A percentile compares a stretch with the other conserved stretches of the same genome.
Evolutionary conservation across 2,113 vertebrate species (phyloP).

Genomic region (Gobio gobio): DNA sequence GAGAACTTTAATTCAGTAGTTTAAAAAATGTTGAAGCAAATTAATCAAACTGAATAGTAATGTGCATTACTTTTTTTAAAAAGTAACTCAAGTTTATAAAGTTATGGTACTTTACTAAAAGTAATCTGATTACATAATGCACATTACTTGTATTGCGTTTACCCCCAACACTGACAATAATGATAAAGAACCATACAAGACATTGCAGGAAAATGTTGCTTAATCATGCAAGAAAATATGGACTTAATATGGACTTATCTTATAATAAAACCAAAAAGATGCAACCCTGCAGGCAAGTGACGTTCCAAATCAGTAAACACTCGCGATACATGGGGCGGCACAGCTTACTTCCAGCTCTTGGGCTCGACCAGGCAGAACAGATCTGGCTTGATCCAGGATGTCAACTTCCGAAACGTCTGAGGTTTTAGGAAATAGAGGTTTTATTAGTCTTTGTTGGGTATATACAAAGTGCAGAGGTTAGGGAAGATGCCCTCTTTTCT

Average conservation of each 20-base stretch:
- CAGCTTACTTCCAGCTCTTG: conserved; percentile 13
- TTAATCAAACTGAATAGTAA: no score
- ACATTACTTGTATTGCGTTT: no score
- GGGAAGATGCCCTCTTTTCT: conserved; percentile 11
- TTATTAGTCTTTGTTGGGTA: conserved; percentile 35
- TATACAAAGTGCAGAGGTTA: conserved; percentile 39
- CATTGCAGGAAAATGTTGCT: neutral
- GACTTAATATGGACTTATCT: neutral
- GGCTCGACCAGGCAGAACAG: conserved; percentile 47
- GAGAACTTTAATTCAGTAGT: no score
- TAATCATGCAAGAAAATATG: neutral
- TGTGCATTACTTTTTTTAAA: no score
- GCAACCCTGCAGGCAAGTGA: neutral
- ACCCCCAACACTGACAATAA: neutral
- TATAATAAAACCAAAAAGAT: neutral
- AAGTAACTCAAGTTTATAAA: no score
- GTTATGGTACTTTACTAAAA: no score
- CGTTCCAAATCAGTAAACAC: neutral
- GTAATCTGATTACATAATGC: no score
- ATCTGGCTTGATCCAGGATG: conserved; percentile 54
- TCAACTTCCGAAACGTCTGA: conserved; percentile 44
- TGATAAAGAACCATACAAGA: neutral
- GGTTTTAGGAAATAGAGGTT: conserved; percentile 32
- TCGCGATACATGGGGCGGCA: neutral
- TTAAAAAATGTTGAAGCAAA: no score